These are phyloP conservation scores for Athetis lepigone DNA, from an alignment of 2,888 invertebrate species.

Conservation along the genomic window DNA sequence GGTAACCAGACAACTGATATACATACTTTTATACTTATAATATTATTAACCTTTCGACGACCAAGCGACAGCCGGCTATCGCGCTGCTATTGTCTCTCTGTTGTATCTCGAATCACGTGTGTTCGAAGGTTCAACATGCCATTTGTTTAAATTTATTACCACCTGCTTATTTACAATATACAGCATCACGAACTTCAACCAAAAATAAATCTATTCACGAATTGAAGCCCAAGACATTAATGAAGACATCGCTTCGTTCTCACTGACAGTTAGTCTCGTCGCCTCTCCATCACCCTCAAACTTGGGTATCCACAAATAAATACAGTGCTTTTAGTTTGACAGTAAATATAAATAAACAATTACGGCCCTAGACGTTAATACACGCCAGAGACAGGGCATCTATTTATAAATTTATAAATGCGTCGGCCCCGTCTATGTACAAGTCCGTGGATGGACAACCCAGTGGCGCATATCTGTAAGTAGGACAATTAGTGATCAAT, in stretches of 20 bases:
- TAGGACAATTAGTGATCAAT: constrained; percentile 65
- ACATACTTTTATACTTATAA: no score
- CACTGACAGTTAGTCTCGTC: constrained; percentile 30
- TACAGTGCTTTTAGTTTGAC: constrained; percentile 36
- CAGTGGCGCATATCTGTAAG: constrained; percentile 53
- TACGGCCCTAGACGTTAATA: constrained; percentile 54
- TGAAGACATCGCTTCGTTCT: constrained; percentile 28
- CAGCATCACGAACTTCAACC: not conserved
- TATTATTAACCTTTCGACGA: no score
- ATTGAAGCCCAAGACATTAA: constrained; percentile 22
- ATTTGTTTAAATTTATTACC: no score
- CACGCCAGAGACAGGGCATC: constrained; percentile 60
- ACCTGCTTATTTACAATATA: no score
- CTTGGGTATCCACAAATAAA: constrained; percentile 55
- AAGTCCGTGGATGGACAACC: constrained; percentile 43
- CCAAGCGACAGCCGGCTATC: no score
- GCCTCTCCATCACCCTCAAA: constrained; percentile 36
- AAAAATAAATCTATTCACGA: not conserved
- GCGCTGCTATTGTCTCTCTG: no score
- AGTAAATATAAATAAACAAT: constrained; percentile 65
- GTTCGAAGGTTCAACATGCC: no score
- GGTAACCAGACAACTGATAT: no score
- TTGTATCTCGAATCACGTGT: no score
- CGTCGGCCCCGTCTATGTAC: not conserved
- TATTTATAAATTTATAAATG: no score